These are phyloP conservation scores for Coboldia fuscipes DNA, from an alignment of 1,140 invertebrate species.

Conservation along the genomic window DNA sequence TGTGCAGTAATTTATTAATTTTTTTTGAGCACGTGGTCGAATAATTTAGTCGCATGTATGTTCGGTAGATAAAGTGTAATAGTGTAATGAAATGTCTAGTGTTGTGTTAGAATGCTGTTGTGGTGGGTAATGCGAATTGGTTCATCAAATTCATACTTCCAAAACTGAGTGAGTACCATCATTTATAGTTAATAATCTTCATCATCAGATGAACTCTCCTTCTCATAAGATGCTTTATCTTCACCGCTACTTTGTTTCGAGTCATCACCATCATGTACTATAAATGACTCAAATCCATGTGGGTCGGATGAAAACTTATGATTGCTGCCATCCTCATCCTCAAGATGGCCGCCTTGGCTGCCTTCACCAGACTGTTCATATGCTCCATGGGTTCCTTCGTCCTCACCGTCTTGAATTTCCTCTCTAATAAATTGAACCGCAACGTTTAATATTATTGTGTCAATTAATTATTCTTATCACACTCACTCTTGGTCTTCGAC, in stretches of 20 bases:
- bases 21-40: too few relatives aligned
- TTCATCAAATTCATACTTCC: too few relatives aligned
- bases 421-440: background rate
- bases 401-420: background rate
- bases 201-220: too few relatives aligned
- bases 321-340: background rate
- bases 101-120: too few relatives aligned
- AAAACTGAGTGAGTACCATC: too few relatives aligned
- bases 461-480: background rate
- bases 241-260: background rate
- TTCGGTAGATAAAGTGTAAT: too few relatives aligned
- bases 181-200: too few relatives aligned
- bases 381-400: background rate
- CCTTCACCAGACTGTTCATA: background rate
- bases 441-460: background rate
- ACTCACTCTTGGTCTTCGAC: background rate
- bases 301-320: background rate
- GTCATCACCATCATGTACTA: background rate
- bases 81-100: too few relatives aligned
- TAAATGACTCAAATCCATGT: background rate
- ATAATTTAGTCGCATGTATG: too few relatives aligned
- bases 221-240: background rate
- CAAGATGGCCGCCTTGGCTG: background rate
- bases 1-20: too few relatives aligned
- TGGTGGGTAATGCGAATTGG: too few relatives aligned